phyloP scores from a whole-genome alignment of 2,797 vertebrate species.

The Halcyon smyrnensis region DNA sequence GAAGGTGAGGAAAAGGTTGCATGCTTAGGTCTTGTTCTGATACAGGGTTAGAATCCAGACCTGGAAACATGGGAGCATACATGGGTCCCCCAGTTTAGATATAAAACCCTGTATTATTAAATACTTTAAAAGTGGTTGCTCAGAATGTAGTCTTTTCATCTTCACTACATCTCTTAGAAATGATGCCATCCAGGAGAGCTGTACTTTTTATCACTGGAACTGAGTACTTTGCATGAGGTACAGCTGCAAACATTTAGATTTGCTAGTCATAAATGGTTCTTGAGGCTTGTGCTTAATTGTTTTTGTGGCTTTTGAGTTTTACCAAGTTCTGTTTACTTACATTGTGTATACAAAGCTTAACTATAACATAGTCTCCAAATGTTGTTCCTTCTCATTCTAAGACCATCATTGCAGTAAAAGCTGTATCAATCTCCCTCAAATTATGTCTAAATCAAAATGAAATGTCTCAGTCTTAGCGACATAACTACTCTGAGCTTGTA shows the following conservation, averaged over 20 bases:
- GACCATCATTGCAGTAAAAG: background rate
- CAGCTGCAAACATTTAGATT: background rate
- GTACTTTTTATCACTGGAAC: background rate
- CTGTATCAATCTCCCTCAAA: background rate
- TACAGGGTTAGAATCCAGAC: background rate
- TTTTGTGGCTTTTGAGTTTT: conserved; percentile 35
- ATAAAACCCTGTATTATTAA: background rate
- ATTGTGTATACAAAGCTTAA: background rate
- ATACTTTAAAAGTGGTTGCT: background rate
- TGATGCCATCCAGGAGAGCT: background rate
- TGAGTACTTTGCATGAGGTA: background rate
- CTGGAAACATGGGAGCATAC: background rate
- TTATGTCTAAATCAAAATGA: background rate
- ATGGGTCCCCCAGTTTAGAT: background rate
- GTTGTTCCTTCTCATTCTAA: background rate
- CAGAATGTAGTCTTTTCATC: background rate
- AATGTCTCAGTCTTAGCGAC: background rate
- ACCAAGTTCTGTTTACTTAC: conserved; percentile 31
- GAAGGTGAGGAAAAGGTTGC: background rate
- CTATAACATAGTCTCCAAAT: background rate
- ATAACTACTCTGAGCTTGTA: background rate
- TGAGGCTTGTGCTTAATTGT: background rate
- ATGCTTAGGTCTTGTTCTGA: background rate
- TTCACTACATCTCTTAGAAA: background rate
- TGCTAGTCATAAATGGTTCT: background rate